phyloP scores from a whole-genome alignment of 2,113 vertebrate genomes.

The Apeltes quadracus region DNA sequence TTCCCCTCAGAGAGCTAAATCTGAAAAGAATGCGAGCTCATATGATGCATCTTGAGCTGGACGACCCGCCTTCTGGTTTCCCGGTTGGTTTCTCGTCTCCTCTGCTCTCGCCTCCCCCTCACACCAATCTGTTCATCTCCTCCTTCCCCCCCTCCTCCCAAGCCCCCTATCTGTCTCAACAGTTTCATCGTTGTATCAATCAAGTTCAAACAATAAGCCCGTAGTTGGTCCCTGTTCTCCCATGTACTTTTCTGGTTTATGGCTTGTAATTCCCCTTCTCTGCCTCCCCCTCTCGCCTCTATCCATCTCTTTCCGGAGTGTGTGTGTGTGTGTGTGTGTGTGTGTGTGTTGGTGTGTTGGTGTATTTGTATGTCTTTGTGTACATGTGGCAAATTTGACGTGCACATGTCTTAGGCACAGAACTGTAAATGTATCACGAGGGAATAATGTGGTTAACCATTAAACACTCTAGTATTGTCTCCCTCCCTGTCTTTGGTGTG shows the following conservation, averaged over 20 bases:
- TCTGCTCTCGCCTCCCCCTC: constrained; percentile 32
- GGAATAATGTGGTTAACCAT: constrained; percentile 50
- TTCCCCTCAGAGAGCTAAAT: not conserved
- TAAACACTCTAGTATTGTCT: constrained; percentile 34
- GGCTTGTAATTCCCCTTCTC: constrained; percentile 59
- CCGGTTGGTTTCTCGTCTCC: constrained; percentile 8
- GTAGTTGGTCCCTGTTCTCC: constrained; percentile 72
- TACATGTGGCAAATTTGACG: constrained; percentile 30
- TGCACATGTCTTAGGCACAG: constrained; percentile 28
- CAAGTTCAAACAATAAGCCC: constrained; percentile 75
- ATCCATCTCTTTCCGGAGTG: not conserved
- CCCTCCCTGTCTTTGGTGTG: constrained; percentile 1
- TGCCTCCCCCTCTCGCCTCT: not conserved
- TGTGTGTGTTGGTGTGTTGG: constrained; percentile 25
- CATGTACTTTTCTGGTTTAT: constrained; percentile 75
- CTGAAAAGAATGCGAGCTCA: not conserved
- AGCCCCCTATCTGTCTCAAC: constrained; percentile 59
- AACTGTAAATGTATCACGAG: constrained; percentile 48
- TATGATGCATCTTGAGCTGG: not conserved
- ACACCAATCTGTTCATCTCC: constrained; percentile 22
- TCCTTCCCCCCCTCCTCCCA: constrained; percentile 23
- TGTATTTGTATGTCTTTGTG: constrained; percentile 1
- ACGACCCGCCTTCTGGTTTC: not conserved
- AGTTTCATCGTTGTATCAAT: constrained; percentile 76
- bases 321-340: constrained; percentile 26